Percentiles rank a stretch among this genome's conserved stretches.
Evolutionary conservation across 2,797 vertebrate genomes (phyloP).

Genomic region (Odontamblyopus rebecca): DNA sequence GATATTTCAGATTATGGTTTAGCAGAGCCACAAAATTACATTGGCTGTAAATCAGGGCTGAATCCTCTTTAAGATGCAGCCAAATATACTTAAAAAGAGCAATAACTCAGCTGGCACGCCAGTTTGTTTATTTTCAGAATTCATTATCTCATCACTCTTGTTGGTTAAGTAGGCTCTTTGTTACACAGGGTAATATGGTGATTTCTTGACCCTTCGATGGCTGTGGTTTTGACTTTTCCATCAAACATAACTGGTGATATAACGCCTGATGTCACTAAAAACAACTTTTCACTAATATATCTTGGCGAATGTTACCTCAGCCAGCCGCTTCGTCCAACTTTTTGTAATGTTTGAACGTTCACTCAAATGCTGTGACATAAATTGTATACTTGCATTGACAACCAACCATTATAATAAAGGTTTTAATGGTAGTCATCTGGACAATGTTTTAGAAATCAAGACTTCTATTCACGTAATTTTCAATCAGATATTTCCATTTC

Average conservation of each 20-base stretch:
- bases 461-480: too few relatives aligned
- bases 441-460: too few relatives aligned
- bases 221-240: conserved; percentile 10
- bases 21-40: conserved; percentile 27
- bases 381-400: too few relatives aligned
- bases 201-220: background rate
- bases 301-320: background rate
- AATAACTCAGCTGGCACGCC: conserved; percentile 21
- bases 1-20: conserved; percentile 32
- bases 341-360: background rate
- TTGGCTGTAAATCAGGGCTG: conserved; percentile 47
- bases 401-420: too few relatives aligned
- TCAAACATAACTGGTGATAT: conserved; percentile 3
- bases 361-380: background rate
- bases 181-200: background rate
- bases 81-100: conserved; percentile 28
- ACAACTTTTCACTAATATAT: conserved; percentile 8
- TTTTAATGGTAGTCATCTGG: too few relatives aligned
- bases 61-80: conserved; percentile 31
- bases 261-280: conserved; percentile 41
- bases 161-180: background rate
- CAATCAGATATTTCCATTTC: too few relatives aligned
- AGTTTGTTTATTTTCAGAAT: conserved; percentile 9
- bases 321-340: background rate
- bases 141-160: background rate